Conservation (phyloP, 1,140 invertebrate genomes). For the Diuraphis noxia region DNA sequence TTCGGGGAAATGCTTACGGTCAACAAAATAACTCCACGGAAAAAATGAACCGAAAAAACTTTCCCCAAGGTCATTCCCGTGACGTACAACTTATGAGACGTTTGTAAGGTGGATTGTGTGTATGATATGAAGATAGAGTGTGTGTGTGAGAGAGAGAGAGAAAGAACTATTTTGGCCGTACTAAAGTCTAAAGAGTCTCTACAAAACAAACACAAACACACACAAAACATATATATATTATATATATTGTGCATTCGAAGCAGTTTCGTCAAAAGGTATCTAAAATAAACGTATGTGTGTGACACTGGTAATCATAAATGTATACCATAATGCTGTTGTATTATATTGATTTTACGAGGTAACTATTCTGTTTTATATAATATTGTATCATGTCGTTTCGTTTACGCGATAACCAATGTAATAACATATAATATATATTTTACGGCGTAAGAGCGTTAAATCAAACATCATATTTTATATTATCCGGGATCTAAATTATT, state of each 20-base stretch:
- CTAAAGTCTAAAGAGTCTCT: neutral
- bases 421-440: neutral
- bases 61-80: neutral
- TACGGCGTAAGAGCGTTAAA: neutral
- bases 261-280: neutral
- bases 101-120: neutral
- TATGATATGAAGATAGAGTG: neutral
- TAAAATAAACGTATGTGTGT: neutral
- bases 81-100: neutral
- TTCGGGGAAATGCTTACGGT: neutral
- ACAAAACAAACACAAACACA: neutral
- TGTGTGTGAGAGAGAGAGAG: neutral
- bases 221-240: neutral
- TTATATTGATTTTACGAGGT: constrained; percentile 9
- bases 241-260: neutral
- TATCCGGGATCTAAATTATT: neutral
- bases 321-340: neutral
- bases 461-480: neutral
- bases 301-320: neutral
- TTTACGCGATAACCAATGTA: neutral
- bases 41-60: constrained; percentile 3
- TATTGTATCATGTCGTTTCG: neutral
- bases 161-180: neutral
- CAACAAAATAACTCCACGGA: neutral
- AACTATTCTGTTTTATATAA: neutral